phyloP scores from a whole-genome alignment of 2,113 vertebrate species.

The Varanus salvator region DNA sequence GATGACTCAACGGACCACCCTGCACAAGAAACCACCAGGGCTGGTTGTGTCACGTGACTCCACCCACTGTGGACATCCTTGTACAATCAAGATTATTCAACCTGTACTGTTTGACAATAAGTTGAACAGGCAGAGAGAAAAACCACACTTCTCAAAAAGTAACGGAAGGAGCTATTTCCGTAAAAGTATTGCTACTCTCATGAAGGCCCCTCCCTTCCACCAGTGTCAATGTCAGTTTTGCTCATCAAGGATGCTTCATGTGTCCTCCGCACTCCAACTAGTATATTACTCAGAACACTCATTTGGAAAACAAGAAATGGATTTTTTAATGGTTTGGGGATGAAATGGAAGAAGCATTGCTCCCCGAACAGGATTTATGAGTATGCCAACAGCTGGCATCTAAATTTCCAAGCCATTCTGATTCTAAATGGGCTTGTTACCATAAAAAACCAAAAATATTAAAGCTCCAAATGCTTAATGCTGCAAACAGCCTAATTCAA shows the following conservation, averaged over 20 bases:
- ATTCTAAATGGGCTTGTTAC: slow-evolving; percentile 41
- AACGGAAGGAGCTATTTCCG: background rate
- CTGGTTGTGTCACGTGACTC: too few relatives aligned
- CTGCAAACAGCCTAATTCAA: background rate
- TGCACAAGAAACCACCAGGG: too few relatives aligned
- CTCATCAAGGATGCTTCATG: slow-evolving; percentile 25
- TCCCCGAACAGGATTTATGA: slow-evolving; percentile 51
- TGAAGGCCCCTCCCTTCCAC: background rate
- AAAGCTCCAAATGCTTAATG: background rate
- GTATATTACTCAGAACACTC: slow-evolving; percentile 17
- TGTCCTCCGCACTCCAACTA: background rate
- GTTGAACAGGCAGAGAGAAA: background rate
- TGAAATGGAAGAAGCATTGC: slow-evolving; percentile 27
- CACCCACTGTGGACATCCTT: background rate
- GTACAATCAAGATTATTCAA: background rate
- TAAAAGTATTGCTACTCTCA: background rate
- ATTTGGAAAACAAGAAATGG: slow-evolving; percentile 28
- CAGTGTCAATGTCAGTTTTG: slow-evolving; percentile 17
- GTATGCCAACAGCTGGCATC: slow-evolving; percentile 53
- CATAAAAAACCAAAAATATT: slow-evolving; percentile 12
- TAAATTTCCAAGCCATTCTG: slow-evolving; percentile 26
- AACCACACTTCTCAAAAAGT: background rate
- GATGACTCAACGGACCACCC: too few relatives aligned
- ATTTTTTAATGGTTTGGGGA: slow-evolving; percentile 12
- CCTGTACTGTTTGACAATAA: background rate